phyloP scores from a whole-genome alignment of 1,140 invertebrate genomes.

The Pemphigus obesinymphae region DNA sequence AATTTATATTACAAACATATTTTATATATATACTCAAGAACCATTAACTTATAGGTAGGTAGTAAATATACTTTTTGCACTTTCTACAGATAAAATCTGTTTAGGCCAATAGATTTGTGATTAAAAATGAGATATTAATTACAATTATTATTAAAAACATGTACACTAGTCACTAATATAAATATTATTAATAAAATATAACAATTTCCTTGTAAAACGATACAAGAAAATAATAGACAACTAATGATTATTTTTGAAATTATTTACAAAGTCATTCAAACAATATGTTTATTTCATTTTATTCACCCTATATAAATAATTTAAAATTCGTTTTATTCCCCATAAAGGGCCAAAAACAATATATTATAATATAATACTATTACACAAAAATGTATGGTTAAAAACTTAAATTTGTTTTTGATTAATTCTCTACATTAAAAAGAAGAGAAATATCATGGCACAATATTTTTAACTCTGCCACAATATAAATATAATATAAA shows the following conservation, averaged over 20 bases:
- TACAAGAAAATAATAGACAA: background rate
- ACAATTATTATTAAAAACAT: no score
- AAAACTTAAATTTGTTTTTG: background rate
- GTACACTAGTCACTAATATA: no score
- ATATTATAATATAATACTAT: background rate
- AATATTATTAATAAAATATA: background rate
- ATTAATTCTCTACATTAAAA: slow-evolving; percentile 6
- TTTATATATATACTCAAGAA: no score
- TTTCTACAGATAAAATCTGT: no score
- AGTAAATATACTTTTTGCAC: no score
- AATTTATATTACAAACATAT: no score
- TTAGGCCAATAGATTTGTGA: no score
- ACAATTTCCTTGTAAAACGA: no score
- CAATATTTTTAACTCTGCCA: background rate
- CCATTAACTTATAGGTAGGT: no score
- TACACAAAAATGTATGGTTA: background rate
- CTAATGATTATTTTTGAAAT: background rate
- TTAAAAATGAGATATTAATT: no score
- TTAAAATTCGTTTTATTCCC: slow-evolving; percentile 14
- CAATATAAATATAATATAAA: slow-evolving; percentile 2
- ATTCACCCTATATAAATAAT: slow-evolving; percentile 11
- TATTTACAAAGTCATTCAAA: slow-evolving; percentile 2
- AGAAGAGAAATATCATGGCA: background rate
- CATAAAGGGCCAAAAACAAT: background rate
- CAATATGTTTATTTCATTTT: background rate